Base-by-base conservation (phyloP, 2,888 invertebrate species). In the Proisotoma minuta region DNA sequence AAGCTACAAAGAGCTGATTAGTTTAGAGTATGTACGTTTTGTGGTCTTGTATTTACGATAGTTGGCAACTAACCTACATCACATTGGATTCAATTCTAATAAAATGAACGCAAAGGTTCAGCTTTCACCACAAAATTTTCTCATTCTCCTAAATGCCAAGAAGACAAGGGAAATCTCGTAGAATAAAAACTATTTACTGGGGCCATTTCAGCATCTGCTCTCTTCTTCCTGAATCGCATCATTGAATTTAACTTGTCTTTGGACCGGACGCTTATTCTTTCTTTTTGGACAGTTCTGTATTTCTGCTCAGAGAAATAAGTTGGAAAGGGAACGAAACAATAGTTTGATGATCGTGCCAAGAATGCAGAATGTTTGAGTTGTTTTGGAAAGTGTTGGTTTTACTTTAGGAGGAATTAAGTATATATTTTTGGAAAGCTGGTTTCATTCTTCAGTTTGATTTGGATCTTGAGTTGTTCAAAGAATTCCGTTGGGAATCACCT, bases 41-140 rank as follows among this genome's bases (percentile, higher is more conserved):
- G 15, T 20, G 43, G 18, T 43, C 4, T 43, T 20, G 34, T 8
- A 34, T 34, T 15, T n/a, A n/a, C n/a, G n/a, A n/a, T n/a, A 20
- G 43, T 43, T 43, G 43, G 43, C 43, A 43, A 43, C 43, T 43
- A 12, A 34, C 8, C 34, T 34, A 34, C 43, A n/a, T 43, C 43
- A 43, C 43, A 43, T 43, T n/a, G 43, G 43, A 34, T 34, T 34
- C 15, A 15, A 34, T 34, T 10, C 34, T 34, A 34, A 34, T 34
- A 15, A 34, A 34, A 34, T 34, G 15, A 15, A 10, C 34, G 34
- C 34, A 10, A 10, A 8, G 8, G 34, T 34, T 15, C 34, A 8
- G 34, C n/a, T n/a, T n/a, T n/a, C n/a, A n/a, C n/a, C 15, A 34
- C 34, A 34, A 8, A 34, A 10, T 34, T 15, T 34, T 34, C 8